A percentile compares a stretch with the other conserved stretches of the same genome.
Conservation (phyloP, 2,888 invertebrate species). For the Drosophila imparisetae region DNA sequence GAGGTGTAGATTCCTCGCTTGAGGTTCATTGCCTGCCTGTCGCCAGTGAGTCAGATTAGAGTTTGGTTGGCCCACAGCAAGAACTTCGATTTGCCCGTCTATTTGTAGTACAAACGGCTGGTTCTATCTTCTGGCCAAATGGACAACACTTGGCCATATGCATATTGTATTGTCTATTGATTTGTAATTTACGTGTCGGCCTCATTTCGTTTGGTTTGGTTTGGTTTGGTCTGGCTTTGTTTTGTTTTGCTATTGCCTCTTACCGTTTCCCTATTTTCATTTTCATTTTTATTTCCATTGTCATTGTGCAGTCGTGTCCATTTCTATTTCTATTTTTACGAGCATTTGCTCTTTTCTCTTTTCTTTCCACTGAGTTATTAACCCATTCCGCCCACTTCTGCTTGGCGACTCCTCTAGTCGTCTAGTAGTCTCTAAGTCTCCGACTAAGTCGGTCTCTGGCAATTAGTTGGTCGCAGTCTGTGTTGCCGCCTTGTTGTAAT, state of each 20-base stretch:
- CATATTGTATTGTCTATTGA: slow-evolving; percentile 62
- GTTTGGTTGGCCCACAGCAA: slow-evolving; percentile 17
- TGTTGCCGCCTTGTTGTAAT: slow-evolving; percentile 22
- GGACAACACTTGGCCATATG: slow-evolving; percentile 20
- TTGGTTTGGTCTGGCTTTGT: background rate
- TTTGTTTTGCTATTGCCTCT: slow-evolving; percentile 3
- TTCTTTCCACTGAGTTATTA: slow-evolving; percentile 57
- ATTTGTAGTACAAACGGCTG: background rate
- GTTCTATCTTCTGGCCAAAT: slow-evolving; percentile 9
- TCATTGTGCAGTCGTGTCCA: slow-evolving; percentile 35
- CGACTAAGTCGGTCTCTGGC: slow-evolving; percentile 28
- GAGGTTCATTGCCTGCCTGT: slow-evolving; percentile 32
- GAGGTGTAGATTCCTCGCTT: slow-evolving; percentile 22
- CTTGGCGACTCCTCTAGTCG: slow-evolving; percentile 3
- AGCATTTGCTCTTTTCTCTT: slow-evolving; percentile 46
- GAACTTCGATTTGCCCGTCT: slow-evolving; percentile 3
- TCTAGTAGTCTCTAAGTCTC: slow-evolving; percentile 12
- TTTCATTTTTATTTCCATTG: slow-evolving; percentile 45
- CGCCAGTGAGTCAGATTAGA: slow-evolving; percentile 4
- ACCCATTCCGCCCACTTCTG: slow-evolving; percentile 26
- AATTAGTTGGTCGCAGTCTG: slow-evolving; percentile 35
- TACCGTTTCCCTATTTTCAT: slow-evolving; percentile 18
- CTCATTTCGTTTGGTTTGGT: slow-evolving; percentile 30
- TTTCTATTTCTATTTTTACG: slow-evolving; percentile 60
- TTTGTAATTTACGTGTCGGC: slow-evolving; percentile 66